These are phyloP conservation scores for Ephialtes manifestator DNA, from an alignment of 2,888 invertebrate species.

Conservation along the genomic window DNA sequence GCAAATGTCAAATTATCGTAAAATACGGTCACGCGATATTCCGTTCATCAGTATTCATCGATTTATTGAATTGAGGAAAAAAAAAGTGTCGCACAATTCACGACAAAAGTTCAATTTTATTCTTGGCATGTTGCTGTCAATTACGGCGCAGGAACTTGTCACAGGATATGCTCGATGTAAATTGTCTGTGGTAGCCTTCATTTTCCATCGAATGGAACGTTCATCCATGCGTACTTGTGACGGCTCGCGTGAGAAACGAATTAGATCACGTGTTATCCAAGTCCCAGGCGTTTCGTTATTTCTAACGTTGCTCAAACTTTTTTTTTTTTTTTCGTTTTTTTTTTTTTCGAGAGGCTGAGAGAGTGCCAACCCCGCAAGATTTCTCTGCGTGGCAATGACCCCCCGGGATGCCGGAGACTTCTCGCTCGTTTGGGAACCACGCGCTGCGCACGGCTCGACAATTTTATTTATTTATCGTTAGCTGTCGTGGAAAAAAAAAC, in stretches of 20 bases:
- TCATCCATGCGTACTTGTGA: neutral
- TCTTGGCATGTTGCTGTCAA: neutral
- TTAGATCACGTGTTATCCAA: neutral
- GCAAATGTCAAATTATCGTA: neutral
- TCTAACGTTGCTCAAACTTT: neutral
- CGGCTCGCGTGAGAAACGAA: neutral
- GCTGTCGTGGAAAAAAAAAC: neutral
- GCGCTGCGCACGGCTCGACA: neutral
- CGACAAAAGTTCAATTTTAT: slow-evolving; percentile 27
- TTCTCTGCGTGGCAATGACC: neutral
- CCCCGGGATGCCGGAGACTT: neutral
- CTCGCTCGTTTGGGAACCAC: neutral
- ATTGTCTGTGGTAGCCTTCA: neutral
- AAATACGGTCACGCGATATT: neutral
- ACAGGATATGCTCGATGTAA: neutral
- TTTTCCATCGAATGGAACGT: neutral
- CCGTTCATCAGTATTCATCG: neutral
- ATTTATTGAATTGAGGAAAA: neutral
- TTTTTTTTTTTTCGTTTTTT: neutral
- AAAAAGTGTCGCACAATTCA: slow-evolving; percentile 34
- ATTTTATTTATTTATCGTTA: slow-evolving; percentile 1
- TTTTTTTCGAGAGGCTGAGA: neutral
- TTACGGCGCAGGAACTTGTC: neutral
- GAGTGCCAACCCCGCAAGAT: neutral
- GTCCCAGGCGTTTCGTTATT: neutral